phyloP scores from a whole-genome alignment of 2,888 invertebrate genomes.

The Acanthopleura granulata region DNA sequence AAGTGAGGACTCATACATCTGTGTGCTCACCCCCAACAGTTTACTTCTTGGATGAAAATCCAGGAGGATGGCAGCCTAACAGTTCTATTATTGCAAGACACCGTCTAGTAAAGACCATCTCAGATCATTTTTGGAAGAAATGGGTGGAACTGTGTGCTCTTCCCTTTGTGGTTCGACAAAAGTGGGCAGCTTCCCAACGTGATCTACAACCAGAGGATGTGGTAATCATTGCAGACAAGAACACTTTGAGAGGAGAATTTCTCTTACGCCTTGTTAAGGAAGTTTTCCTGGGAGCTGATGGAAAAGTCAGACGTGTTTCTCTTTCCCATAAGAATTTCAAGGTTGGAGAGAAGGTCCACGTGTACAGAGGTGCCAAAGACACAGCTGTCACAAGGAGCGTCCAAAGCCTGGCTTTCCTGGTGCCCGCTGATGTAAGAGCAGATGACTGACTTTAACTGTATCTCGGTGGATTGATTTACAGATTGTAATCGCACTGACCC shows the following conservation, averaged over 20 bases:
- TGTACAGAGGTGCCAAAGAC: constrained; percentile 12
- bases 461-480: background rate
- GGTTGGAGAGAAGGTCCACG: constrained; percentile 11
- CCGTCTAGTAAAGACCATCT: background rate
- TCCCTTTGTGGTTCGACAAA: background rate
- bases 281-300: constrained; percentile 17
- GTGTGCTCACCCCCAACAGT: constrained; percentile 17
- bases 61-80: constrained; percentile 16
- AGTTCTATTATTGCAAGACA: background rate
- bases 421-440: background rate
- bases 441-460: background rate
- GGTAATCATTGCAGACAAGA: constrained; percentile 15
- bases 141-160: background rate
- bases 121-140: constrained; percentile 4
- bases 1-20: constrained; percentile 4
- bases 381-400: background rate
- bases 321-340: constrained; percentile 20
- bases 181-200: background rate
- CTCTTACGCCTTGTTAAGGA: constrained; percentile 13
- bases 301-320: constrained; percentile 16
- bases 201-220: constrained; percentile 17
- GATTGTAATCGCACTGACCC: constrained; percentile 4
- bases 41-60: constrained; percentile 17
- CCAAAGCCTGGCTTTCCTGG: background rate
- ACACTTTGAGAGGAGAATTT: constrained; percentile 21